A percentile compares a stretch with the other conserved stretches of the same genome.
These are phyloP conservation scores for Nomada hirtipes DNA, from an alignment of 2,888 invertebrate species.

Conservation along the genomic window DNA sequence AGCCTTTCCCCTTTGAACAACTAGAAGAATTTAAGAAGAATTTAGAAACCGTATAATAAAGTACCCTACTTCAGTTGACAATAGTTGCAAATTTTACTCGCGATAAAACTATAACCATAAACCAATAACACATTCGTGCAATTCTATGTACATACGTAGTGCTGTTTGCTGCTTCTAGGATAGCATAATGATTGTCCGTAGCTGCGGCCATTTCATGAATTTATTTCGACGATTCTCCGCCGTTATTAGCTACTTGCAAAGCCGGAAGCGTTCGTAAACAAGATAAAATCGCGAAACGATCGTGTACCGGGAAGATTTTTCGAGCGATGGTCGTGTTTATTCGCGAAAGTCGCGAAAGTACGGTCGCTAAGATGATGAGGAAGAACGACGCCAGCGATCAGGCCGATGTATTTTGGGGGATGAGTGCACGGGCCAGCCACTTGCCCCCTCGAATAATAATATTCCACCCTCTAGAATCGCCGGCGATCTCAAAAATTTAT, in stretches of 20 bases:
- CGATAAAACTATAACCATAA: background rate
- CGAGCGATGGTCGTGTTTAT: slow-evolving; percentile 26
- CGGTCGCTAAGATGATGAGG: slow-evolving; percentile 10
- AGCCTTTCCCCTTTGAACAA: too few species aligned
- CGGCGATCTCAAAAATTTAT: slow-evolving; percentile 44
- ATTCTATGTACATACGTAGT: background rate
- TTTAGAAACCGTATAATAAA: too few species aligned
- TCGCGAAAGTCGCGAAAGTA: slow-evolving; percentile 18
- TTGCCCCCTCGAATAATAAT: slow-evolving; percentile 38
- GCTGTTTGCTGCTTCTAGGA: slow-evolving; percentile 9
- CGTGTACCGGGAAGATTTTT: slow-evolving; percentile 28
- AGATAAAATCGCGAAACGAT: slow-evolving; percentile 50
- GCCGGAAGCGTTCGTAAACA: slow-evolving; percentile 49
- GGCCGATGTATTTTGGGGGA: slow-evolving; percentile 17
- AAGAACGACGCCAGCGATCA: slow-evolving; percentile 25
- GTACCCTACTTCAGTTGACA: too few species aligned
- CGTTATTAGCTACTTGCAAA: slow-evolving; percentile 56
- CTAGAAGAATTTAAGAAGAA: too few species aligned
- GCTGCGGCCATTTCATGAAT: slow-evolving; percentile 40
- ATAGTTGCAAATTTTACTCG: too few species aligned
- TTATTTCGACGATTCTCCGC: slow-evolving; percentile 45
- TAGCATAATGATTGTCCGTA: slow-evolving; percentile 40
- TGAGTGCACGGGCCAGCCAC: slow-evolving; percentile 6
- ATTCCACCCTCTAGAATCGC: background rate
- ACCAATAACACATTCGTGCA: background rate